Percentiles rank a stretch among this genome's conserved stretches.
These are phyloP conservation scores for Caenorhabditis wallacei DNA, from an alignment of 2,888 invertebrate species.

Conservation along the genomic window DNA sequence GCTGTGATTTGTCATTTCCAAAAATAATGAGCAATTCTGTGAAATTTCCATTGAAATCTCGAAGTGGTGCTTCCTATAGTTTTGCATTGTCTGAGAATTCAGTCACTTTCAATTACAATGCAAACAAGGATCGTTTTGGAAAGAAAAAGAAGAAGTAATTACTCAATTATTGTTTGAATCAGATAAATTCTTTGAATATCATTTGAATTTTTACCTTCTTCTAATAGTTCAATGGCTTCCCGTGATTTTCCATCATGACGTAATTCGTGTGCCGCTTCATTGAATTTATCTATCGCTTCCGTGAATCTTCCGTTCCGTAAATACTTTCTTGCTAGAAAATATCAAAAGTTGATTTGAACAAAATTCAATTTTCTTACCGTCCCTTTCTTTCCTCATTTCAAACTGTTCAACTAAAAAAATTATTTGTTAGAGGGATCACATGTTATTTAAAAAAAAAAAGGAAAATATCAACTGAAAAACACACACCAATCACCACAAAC, in stretches of 20 bases:
- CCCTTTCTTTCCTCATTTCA: constrained; percentile 20
- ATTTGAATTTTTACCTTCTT: constrained; percentile 34
- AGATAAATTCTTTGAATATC: neutral
- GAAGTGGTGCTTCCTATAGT: neutral
- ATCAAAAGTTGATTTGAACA: neutral
- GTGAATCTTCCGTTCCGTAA: constrained; percentile 4
- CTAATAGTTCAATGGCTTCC: constrained; percentile 27
- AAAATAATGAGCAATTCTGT: constrained; percentile 13
- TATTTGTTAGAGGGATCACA: neutral
- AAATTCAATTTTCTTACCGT: constrained; percentile 11
- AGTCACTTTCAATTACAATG: constrained; percentile 6
- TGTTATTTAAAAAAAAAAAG: neutral
- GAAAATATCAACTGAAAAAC: constrained; percentile 18
- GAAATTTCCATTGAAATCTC: constrained; percentile 2
- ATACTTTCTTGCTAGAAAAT: constrained; percentile 17
- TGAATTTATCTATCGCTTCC: constrained; percentile 39
- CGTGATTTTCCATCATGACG: constrained; percentile 24
- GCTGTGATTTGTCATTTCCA: constrained; percentile 10
- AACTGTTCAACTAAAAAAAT: constrained; percentile 13
- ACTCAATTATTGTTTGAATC: neutral
- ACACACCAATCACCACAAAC: constrained; percentile 22
- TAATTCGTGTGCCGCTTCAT: constrained; percentile 20
- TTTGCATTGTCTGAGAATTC: neutral
- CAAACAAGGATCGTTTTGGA: constrained; percentile 9
- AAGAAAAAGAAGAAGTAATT: neutral